Evolutionary conservation across 2,888 invertebrate genomes (phyloP).

Genomic region (Idaea dimidiata): DNA sequence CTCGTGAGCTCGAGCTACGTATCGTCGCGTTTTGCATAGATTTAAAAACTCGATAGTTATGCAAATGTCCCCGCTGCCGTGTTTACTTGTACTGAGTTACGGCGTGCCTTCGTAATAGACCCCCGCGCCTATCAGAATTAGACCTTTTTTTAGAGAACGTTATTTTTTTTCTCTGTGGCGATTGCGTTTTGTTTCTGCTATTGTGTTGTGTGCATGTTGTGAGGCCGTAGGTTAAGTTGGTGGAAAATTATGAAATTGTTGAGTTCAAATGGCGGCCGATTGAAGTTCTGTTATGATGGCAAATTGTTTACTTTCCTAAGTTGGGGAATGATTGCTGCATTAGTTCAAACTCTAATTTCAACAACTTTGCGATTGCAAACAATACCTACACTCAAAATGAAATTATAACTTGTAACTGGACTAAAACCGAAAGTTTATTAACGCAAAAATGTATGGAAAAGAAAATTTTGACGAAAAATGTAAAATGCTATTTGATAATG

Average conservation of each 20-base stretch:
- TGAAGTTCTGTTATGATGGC: constrained; percentile 9
- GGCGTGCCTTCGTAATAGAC: constrained; percentile 69
- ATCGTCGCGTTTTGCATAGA: constrained; percentile 80
- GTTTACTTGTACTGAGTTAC: constrained; percentile 78
- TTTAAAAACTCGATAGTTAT: constrained; percentile 80
- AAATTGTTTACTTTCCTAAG: background rate
- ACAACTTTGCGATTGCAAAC: no score
- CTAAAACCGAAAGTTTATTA: no score
- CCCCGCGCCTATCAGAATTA: constrained; percentile 66
- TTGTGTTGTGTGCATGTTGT: constrained; percentile 57
- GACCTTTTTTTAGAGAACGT: constrained; percentile 51
- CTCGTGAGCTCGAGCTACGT: constrained; percentile 71
- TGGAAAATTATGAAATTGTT: constrained; percentile 35
- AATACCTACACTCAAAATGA: no score
- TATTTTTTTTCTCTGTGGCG: constrained; percentile 34
- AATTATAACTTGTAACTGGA: no score
- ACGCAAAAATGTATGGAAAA: no score
- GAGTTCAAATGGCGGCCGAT: constrained; percentile 31
- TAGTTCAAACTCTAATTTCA: no score
- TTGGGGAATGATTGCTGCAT: no score
- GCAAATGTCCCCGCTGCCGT: constrained; percentile 72
- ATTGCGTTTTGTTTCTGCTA: constrained; percentile 45
- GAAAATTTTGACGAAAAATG: no score
- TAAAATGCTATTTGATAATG: no score
- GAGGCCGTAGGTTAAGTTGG: constrained; percentile 43